Conservation (phyloP, 2,888 invertebrate genomes). For the Gymnosoma rotundatum region DNA sequence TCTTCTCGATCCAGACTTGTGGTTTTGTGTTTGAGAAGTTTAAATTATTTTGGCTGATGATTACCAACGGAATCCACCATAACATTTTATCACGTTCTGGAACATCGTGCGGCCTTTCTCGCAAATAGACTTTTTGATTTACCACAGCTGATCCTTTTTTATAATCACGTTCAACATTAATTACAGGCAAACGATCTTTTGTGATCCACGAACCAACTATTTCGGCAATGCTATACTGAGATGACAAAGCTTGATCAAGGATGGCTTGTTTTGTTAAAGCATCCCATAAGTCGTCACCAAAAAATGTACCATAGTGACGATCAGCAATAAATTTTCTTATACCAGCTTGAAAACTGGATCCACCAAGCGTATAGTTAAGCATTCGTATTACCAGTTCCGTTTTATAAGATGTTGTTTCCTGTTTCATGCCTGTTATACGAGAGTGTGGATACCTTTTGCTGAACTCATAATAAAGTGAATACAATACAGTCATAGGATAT, state of each 20-base stretch:
- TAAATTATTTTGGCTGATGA: slow-evolving; percentile 84
- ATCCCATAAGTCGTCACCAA: slow-evolving; percentile 91
- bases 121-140: slow-evolving; percentile 86
- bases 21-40: slow-evolving; percentile 85
- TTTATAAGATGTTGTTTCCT: slow-evolving; percentile 89
- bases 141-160: slow-evolving; percentile 85
- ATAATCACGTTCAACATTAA: slow-evolving; percentile 88
- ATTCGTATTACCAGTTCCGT: slow-evolving; percentile 92
- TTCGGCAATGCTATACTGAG: slow-evolving; percentile 85
- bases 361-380: slow-evolving; percentile 93
- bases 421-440: slow-evolving; percentile 87
- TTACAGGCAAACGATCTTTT: slow-evolving; percentile 89
- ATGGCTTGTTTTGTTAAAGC: slow-evolving; percentile 87
- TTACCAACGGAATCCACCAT: slow-evolving; percentile 89
- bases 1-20: slow-evolving; percentile 86
- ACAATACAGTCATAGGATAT: slow-evolving; percentile 90
- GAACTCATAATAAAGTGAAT: slow-evolving; percentile 91
- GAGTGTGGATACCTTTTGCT: slow-evolving; percentile 91
- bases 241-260: slow-evolving; percentile 84
- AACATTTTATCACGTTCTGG: slow-evolving; percentile 87
- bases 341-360: slow-evolving; percentile 88
- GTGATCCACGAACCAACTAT: slow-evolving; percentile 92
- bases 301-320: slow-evolving; percentile 88
- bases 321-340: slow-evolving; percentile 87
- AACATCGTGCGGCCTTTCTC: slow-evolving; percentile 88